Percentiles rank a stretch among this genome's conserved stretches.
These are phyloP conservation scores for Dolichoris vasculosae DNA, from an alignment of 1,140 invertebrate genomes.

Conservation along the genomic window DNA sequence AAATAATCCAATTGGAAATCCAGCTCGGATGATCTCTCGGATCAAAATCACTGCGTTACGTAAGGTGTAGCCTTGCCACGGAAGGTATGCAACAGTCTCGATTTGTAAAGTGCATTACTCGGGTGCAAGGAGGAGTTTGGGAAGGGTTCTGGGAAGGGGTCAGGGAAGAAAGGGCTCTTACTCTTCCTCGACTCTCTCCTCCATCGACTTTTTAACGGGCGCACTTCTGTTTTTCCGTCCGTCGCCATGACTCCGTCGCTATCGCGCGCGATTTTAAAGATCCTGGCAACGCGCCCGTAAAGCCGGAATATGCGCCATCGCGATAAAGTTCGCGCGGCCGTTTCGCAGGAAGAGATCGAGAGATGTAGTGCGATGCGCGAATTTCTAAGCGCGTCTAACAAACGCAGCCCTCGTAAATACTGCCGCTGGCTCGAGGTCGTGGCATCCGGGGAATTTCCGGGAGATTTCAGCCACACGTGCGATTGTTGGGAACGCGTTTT, in stretches of 20 bases:
- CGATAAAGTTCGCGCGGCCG: not conserved
- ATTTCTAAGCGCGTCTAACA: not conserved
- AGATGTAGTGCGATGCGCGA: not conserved
- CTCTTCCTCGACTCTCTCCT: not conserved
- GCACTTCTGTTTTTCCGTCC: not conserved
- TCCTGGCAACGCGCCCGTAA: conserved; percentile 16
- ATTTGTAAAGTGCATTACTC: not conserved
- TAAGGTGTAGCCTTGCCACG: too few species aligned
- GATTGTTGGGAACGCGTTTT: not conserved
- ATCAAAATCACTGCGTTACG: too few species aligned
- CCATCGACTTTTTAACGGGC: not conserved
- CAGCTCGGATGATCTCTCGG: too few species aligned
- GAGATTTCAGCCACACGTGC: not conserved
- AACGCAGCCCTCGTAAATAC: conserved; percentile 11
- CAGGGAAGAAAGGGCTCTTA: too few species aligned
- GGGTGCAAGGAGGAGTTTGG: not conserved
- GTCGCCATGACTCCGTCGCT: not conserved
- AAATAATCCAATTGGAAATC: too few species aligned
- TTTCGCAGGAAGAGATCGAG: not conserved
- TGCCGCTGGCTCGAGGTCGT: not conserved
- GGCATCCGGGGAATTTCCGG: not conserved
- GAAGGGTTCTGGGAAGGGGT: too few species aligned
- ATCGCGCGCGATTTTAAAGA: conserved; percentile 2
- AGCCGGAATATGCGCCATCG: conserved; percentile 15
- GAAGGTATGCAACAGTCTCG: not conserved